Conservation (phyloP, 2,113 vertebrate genomes). For the Globicephala melas region DNA sequence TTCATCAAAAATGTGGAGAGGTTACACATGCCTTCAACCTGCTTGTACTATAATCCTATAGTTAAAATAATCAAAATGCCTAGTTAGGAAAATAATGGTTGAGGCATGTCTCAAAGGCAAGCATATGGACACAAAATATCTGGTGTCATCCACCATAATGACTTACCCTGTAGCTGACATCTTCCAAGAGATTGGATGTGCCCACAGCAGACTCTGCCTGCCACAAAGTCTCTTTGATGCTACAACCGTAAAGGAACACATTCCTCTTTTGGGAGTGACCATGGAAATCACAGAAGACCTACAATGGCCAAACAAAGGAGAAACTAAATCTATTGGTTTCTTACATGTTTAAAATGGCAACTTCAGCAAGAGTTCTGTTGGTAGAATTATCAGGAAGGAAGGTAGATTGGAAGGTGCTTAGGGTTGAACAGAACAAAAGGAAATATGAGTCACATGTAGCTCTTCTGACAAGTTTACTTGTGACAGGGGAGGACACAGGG, state of each 20-base stretch:
- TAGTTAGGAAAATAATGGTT: background rate
- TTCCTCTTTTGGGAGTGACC: slow-evolving; percentile 96
- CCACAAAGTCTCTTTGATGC: slow-evolving; percentile 94
- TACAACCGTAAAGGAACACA: slow-evolving; percentile 94
- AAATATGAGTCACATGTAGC: background rate
- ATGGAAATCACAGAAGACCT: slow-evolving; percentile 97
- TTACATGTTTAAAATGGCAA: background rate
- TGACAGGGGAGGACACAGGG: background rate
- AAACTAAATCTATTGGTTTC: background rate
- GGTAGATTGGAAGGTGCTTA: background rate
- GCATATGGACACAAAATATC: background rate
- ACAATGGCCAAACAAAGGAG: background rate
- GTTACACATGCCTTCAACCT: background rate
- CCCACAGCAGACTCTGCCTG: slow-evolving; percentile 85
- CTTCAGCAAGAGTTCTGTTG: background rate
- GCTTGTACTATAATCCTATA: background rate
- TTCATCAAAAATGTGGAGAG: background rate
- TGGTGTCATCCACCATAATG: background rate
- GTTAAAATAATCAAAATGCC: background rate
- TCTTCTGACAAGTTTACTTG: background rate
- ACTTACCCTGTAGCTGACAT: slow-evolving; percentile 90
- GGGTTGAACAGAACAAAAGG: rapidly evolving
- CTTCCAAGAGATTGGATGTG: slow-evolving; percentile 83
- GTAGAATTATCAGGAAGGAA: background rate
- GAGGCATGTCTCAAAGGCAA: background rate